These are phyloP conservation scores for Brevipalpus yothersi DNA, from an alignment of 1,140 invertebrate genomes.

Conservation along the genomic window DNA sequence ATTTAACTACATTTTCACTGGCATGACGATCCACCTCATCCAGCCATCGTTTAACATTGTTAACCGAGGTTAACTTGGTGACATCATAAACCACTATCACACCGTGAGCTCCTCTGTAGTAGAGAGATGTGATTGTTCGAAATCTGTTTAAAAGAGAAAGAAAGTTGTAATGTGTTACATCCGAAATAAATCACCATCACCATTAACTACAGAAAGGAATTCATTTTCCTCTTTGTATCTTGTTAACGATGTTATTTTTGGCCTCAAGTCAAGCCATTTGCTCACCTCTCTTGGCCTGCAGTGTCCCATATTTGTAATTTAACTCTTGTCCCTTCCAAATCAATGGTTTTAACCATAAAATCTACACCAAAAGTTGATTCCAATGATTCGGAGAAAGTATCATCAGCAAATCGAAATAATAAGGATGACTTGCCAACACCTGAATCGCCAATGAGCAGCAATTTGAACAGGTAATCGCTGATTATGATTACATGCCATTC, in stretches of 20 bases:
- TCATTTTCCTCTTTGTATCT: too few species aligned
- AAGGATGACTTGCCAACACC: constrained; percentile 86
- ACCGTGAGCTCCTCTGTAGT: constrained; percentile 32
- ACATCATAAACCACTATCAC: constrained; percentile 30
- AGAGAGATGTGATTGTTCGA: constrained; percentile 34
- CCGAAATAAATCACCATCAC: too few species aligned
- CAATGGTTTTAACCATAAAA: constrained; percentile 96
- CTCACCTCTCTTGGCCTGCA: constrained; percentile 28
- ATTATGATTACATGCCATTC: constrained; percentile 21
- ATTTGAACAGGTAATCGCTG: constrained; percentile 78
- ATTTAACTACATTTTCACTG: constrained; percentile 76
- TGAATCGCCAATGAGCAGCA: constrained; percentile 67
- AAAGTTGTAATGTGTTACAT: too few species aligned
- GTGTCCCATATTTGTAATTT: constrained; percentile 74
- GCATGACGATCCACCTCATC: constrained; percentile 25
- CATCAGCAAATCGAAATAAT: constrained; percentile 79
- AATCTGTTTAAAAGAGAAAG: constrained; percentile 19
- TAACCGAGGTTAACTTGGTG: constrained; percentile 27
- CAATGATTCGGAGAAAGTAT: constrained; percentile 90
- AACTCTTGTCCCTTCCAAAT: constrained; percentile 90
- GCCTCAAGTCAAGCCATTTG: too few species aligned
- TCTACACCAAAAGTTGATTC: constrained; percentile 98
- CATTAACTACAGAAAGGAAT: too few species aligned
- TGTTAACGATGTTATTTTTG: too few species aligned
- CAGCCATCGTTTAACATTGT: constrained; percentile 29